Evolutionary conservation across 2,797 vertebrate species (phyloP).

Genomic region (Pagetopsis macropterus): DNA sequence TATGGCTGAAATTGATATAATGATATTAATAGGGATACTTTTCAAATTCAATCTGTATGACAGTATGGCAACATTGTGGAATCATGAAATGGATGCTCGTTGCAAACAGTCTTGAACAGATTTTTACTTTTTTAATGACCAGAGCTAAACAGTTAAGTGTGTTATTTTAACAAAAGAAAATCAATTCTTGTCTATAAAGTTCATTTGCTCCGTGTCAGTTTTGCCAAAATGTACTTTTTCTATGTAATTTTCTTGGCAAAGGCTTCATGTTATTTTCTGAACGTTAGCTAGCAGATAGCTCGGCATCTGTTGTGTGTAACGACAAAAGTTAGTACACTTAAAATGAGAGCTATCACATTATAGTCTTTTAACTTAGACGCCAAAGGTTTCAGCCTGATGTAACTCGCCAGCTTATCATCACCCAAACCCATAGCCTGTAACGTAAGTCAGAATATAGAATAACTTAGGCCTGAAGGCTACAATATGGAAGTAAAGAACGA

Average conservation of each 20-base stretch:
- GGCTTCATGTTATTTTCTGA: background rate
- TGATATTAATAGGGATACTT: background rate
- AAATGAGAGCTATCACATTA: background rate
- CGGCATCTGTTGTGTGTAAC: background rate
- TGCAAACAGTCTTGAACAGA: background rate
- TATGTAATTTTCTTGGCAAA: background rate
- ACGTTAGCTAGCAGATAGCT: background rate
- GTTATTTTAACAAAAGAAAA: background rate
- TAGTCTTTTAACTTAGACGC: background rate
- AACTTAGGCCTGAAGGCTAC: constrained; percentile 6
- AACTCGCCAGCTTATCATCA: no score
- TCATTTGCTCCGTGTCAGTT: background rate
- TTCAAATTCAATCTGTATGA: background rate
- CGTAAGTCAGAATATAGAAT: background rate
- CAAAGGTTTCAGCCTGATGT: background rate
- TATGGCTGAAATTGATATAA: background rate
- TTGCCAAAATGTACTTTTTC: background rate
- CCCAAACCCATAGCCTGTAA: background rate
- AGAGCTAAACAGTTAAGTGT: no score
- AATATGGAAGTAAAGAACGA: constrained; percentile 7
- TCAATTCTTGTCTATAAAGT: background rate
- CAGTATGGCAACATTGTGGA: background rate
- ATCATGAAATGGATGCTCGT: background rate
- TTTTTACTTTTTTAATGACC: background rate
- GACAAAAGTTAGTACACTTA: background rate